Conservation (phyloP, 2,797 vertebrate genomes). For the Micrastur ruficollis region DNA sequence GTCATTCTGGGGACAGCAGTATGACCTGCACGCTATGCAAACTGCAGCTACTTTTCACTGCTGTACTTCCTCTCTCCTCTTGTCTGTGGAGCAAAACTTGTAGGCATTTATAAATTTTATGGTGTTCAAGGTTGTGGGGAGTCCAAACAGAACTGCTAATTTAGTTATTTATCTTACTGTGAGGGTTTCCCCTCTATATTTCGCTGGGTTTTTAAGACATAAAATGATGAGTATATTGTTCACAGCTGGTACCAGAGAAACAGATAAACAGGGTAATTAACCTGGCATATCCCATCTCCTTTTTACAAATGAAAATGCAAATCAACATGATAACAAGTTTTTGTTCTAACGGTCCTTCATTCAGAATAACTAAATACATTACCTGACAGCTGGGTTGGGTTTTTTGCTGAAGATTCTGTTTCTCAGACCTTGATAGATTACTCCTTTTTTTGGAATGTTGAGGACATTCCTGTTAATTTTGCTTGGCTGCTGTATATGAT, state of each 20-base stretch:
- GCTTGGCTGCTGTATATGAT: conserved; percentile 3
- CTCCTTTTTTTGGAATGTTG: conserved; percentile 42
- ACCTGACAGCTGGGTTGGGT: not conserved
- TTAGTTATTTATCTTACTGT: not conserved
- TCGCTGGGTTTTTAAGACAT: not conserved
- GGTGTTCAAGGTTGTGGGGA: not conserved
- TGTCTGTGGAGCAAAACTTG: not conserved
- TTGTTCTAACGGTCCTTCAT: not conserved
- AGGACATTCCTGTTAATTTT: conserved; percentile 54
- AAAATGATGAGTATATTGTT: not conserved
- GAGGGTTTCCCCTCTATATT: not conserved
- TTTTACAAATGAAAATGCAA: not conserved
- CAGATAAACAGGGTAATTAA: not conserved
- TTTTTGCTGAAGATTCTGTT: conserved; percentile 6
- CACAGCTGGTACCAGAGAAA: not conserved
- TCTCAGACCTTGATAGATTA: conserved; percentile 36
- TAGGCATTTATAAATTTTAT: not conserved
- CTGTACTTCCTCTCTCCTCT: not conserved
- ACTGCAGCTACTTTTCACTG: not conserved
- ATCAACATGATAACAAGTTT: not conserved
- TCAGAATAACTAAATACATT: conserved; percentile 15
- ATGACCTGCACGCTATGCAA: not conserved
- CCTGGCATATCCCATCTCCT: not conserved
- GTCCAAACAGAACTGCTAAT: not conserved
- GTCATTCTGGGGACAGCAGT: not conserved